phyloP scores from a whole-genome alignment of 2,888 invertebrate genomes.

The Catocala nupta region DNA sequence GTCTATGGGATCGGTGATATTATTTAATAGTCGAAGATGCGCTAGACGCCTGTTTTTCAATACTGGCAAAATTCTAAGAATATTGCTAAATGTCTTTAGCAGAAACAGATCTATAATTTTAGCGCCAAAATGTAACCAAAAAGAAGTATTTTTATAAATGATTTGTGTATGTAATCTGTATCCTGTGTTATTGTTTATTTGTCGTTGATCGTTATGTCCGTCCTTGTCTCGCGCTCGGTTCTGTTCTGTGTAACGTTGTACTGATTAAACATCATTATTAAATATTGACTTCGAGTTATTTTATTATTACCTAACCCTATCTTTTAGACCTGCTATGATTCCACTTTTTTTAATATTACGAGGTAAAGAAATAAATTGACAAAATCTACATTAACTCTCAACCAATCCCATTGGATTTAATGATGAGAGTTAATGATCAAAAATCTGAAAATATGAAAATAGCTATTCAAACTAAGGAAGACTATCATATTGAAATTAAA shows the following conservation, averaged over 20 bases:
- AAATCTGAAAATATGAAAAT: too few relatives aligned
- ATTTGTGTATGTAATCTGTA: constrained; percentile 52
- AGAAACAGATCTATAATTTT: constrained; percentile 42
- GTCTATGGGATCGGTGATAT: too few relatives aligned
- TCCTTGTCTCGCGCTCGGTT: constrained; percentile 64
- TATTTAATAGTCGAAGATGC: too few relatives aligned
- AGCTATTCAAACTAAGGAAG: too few relatives aligned
- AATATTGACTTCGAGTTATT: constrained; percentile 13
- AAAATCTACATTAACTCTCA: too few relatives aligned
- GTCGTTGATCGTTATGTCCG: constrained; percentile 70
- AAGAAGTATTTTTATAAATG: constrained; percentile 70
- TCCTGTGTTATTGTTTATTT: constrained; percentile 42
- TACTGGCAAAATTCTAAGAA: not conserved
- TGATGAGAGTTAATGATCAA: too few relatives aligned
- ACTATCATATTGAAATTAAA: too few relatives aligned
- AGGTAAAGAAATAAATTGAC: too few relatives aligned
- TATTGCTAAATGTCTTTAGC: constrained; percentile 37
- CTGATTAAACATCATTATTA: constrained; percentile 61
- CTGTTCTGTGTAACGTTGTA: constrained; percentile 70
- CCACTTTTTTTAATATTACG: too few relatives aligned
- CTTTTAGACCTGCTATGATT: too few relatives aligned
- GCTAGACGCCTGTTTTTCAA: not conserved
- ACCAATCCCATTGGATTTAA: too few relatives aligned
- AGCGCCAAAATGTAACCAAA: constrained; percentile 76
- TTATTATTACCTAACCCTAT: not conserved